phyloP scores from a whole-genome alignment of 2,888 invertebrate species.

The Hypsopygia costalis region DNA sequence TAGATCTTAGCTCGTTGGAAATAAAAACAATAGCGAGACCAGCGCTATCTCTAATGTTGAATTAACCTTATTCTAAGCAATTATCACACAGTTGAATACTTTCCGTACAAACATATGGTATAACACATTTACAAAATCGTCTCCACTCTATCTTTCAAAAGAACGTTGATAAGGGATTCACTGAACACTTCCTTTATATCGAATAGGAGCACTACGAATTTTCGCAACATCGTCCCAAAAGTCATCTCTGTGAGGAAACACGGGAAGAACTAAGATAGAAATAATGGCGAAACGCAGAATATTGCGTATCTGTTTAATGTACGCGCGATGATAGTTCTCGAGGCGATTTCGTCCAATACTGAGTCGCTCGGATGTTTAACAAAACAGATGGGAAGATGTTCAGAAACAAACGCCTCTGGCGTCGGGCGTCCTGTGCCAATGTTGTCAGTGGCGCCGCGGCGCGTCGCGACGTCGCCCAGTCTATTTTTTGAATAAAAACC shows the following conservation, averaged over 20 bases:
- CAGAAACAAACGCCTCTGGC: slow-evolving; percentile 54
- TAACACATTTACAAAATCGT: slow-evolving; percentile 45
- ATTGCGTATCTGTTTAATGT: slow-evolving; percentile 29
- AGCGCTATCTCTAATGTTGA: slow-evolving; percentile 27
- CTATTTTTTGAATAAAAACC: slow-evolving; percentile 54
- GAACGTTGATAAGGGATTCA: slow-evolving; percentile 70
- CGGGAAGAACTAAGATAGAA: slow-evolving; percentile 17
- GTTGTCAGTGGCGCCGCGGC: slow-evolving; percentile 56
- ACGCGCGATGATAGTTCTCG: slow-evolving; percentile 44
- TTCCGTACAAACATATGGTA: slow-evolving; percentile 22
- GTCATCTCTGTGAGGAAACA: slow-evolving; percentile 36
- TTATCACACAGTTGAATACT: slow-evolving; percentile 45
- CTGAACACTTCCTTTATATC: slow-evolving; percentile 75
- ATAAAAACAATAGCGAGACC: slow-evolving; percentile 25
- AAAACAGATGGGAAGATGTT: slow-evolving; percentile 72
- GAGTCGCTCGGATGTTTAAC: slow-evolving; percentile 69
- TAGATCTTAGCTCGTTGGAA: slow-evolving; percentile 8
- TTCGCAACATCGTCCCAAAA: slow-evolving; percentile 55
- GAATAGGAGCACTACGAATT: slow-evolving; percentile 64
- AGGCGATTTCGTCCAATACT: slow-evolving; percentile 66
- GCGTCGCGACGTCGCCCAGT: slow-evolving; percentile 38
- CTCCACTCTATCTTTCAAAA: slow-evolving; percentile 64
- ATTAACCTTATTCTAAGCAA: slow-evolving; percentile 32
- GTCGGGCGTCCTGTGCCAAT: slow-evolving; percentile 62
- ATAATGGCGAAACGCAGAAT: slow-evolving; percentile 52